Evolutionary conservation across 2,113 vertebrate genomes (phyloP), one percentile per base, ranked within the genome.

Genomic region (Actenoides lindsayi): DNA sequence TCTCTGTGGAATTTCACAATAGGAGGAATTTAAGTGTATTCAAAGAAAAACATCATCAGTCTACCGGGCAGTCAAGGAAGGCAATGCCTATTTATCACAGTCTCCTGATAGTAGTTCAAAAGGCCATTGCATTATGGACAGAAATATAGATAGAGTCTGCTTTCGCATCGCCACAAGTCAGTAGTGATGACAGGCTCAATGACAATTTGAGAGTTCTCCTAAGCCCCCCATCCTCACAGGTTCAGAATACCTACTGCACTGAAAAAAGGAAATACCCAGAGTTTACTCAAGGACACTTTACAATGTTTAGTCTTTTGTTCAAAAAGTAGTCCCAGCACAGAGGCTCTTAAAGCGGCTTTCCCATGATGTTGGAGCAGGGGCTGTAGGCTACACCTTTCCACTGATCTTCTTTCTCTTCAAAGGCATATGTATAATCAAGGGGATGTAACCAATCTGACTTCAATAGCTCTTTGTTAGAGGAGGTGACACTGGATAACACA

Each of bases 101-200:
- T 64, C 42, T 86, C 56, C 60, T 68, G 64, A 39, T 46, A 37
- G 1, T 50, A 42, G 68, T 73, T 90, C 33, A 70, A 81, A 94
- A 96, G 63, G 3, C 23, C 56, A 81, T 87, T 5, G 1, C 25
- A 17, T 67, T 81, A 42, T 0, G 7, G 83, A 81, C 68, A 93
- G 86, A 90, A 90, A 89, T 73, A 74, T 28, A 86, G 76, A 57
- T 63, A 83, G 3, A 83, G 76, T 23, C 60, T 90, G 31, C 59
- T 83, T 86, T 94, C 60, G 73, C 87, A 89, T 87, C 82, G 75
- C 31, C 68, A 71, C 86, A 67, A 14, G 1, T 78, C 95, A 94
- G 27, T 37, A 67, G 59, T 1, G 5, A 56, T 71, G 95, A 91
- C 56, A 89, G 76, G 51, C 46, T 4, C 3, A 59, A 25, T 75